These are phyloP conservation scores for Fragum whitleyi DNA, from an alignment of 2,888 invertebrate genomes.

Conservation along the genomic window DNA sequence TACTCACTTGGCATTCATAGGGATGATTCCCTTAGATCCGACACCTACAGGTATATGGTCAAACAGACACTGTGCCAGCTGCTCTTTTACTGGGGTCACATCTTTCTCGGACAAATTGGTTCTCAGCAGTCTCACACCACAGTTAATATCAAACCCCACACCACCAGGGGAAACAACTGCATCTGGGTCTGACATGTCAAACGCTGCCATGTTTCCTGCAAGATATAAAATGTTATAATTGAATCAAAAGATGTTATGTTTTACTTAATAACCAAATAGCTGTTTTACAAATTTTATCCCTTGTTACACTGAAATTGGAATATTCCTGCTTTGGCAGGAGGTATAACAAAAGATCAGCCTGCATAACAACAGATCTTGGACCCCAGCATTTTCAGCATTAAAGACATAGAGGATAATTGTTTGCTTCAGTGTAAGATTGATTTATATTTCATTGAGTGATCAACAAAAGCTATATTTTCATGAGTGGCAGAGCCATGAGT, in stretches of 20 bases:
- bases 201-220: slow-evolving; percentile 98
- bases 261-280: not conserved
- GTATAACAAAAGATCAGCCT: too few relatives aligned
- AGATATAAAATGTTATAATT: not conserved
- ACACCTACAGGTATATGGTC: slow-evolving; percentile 99
- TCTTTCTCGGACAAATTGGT: slow-evolving; percentile 98
- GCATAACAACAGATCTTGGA: too few relatives aligned
- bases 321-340: too few relatives aligned
- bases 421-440: too few relatives aligned
- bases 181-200: slow-evolving; percentile 95
- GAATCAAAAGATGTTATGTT: not conserved
- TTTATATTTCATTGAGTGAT: too few relatives aligned
- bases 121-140: slow-evolving; percentile 97
- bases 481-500: too few relatives aligned
- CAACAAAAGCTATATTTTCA: too few relatives aligned
- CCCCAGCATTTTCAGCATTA: too few relatives aligned
- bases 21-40: slow-evolving; percentile 99
- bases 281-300: not conserved
- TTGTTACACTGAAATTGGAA: not conserved
- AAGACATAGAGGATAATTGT: too few relatives aligned
- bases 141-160: slow-evolving; percentile 99
- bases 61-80: slow-evolving; percentile 97
- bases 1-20: slow-evolving; percentile 93
- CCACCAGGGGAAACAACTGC: slow-evolving; percentile 98
- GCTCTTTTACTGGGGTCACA: slow-evolving; percentile 96